Evolutionary conservation across 2,888 invertebrate genomes (phyloP), one percentile per base, ranked within the genome.

Genomic region (Drosophila acutilabella): DNA sequence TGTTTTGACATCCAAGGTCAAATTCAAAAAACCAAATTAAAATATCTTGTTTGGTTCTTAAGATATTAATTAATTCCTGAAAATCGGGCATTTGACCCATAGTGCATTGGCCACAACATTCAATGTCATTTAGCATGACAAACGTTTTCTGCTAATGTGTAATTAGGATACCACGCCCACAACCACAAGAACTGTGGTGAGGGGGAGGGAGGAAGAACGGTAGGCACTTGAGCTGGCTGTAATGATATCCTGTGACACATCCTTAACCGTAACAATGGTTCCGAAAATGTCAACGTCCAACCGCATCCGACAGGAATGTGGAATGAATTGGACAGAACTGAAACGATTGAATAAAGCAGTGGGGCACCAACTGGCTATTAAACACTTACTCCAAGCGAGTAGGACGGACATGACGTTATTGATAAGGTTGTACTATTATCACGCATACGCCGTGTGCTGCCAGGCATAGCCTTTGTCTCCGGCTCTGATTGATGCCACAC

Each of bases 341-440:
- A 11, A 30, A 30, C 26, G 13, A 26, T 14, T 7, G 45, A 23
- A 11, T 11, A 26, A 36, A 11, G 5, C 48, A 30, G 41, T 33
- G n/a, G n/a, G 14, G 33, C n/a, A 40, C 40, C 2, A 8, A n/a
- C 53, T 18, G 44, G 41, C 23, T 33, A 14, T 11, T 23, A 38
- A 33, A n/a, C 42, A 42, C 38, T 26, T 23, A 23, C 23, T 6
- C 23, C 23, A 23, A 23, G 23, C 42, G 41, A 14, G 51, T 41
- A 40, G 47, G 26, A 51, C 53, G 57, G 20, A 50, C 69, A 41
- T 42, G 64, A 41, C 64, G 75, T 75, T 75, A 81, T 83, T 86
- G 68, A 78, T 72, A 50, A 60, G 66, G 59, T 53, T 70, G 50
- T 54, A 68, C 72, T 83, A 83, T 74, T 83, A 78, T 80, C 80